Percentiles rank a stretch among this genome's conserved stretches.
phyloP scores from a whole-genome alignment of 2,888 invertebrate genomes.

The Epinotia ramella region DNA sequence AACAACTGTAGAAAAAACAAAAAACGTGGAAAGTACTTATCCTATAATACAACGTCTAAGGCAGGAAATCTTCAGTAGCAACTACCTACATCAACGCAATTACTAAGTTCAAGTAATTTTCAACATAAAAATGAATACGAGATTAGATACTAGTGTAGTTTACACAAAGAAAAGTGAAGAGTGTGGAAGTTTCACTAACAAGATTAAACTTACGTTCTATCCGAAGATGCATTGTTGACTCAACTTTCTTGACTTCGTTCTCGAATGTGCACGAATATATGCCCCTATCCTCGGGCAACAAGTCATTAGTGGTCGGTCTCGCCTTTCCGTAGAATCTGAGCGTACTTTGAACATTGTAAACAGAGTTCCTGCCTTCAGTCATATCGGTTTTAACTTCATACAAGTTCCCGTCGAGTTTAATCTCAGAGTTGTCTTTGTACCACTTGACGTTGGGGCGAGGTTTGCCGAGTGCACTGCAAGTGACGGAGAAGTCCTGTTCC shows the following conservation, averaged over 20 bases:
- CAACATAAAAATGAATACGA: neutral
- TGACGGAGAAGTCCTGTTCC: constrained; percentile 91
- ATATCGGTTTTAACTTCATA: constrained; percentile 93
- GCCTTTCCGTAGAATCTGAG: constrained; percentile 92
- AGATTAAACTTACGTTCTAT: constrained; percentile 91
- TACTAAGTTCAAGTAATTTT: constrained; percentile 1
- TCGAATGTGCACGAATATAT: constrained; percentile 95
- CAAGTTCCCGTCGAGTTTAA: constrained; percentile 90
- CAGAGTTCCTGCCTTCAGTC: constrained; percentile 91
- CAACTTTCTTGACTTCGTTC: constrained; percentile 95
- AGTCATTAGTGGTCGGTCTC: constrained; percentile 90
- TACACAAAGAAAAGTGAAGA: constrained; percentile 14
- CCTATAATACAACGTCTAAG: neutral
- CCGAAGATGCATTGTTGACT: constrained; percentile 95
- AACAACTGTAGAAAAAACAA: neutral
- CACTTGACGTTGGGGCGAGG: constrained; percentile 93
- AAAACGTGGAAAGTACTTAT: neutral
- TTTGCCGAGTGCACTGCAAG: constrained; percentile 95
- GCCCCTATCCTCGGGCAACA: constrained; percentile 94
- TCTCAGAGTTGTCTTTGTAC: constrained; percentile 93
- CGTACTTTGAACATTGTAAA: constrained; percentile 93
- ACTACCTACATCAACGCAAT: neutral
- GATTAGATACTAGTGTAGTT: neutral
- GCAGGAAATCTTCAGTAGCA: neutral
- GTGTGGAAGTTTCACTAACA: constrained; percentile 16